Evolutionary conservation across 2,797 vertebrate species (phyloP).

Genomic region (Sylvia borin): DNA sequence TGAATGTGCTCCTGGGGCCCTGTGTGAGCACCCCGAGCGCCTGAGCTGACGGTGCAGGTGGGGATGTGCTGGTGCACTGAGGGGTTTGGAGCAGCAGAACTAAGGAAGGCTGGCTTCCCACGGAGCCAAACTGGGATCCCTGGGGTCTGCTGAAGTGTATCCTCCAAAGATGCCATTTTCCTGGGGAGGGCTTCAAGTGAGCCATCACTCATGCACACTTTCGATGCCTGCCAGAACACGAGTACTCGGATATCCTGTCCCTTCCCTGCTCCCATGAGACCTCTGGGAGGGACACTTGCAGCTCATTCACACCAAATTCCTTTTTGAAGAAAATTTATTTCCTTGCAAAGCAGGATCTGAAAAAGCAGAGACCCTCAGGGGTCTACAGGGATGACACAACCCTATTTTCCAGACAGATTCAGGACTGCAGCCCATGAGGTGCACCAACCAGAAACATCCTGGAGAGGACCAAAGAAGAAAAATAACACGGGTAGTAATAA

Average conservation of each 20-base stretch:
- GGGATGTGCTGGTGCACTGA: not conserved
- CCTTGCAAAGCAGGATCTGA: not conserved
- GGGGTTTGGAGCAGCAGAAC: not conserved
- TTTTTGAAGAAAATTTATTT: not conserved
- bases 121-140: not conserved
- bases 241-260: fast-evolving
- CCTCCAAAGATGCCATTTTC: not conserved
- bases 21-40: fast-evolving
- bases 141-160: not conserved
- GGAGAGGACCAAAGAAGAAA: not conserved
- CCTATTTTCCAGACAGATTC: fast-evolving
- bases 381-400: no score
- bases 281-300: not conserved
- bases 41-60: not conserved
- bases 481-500: not conserved
- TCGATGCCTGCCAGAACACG: fast-evolving
- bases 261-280: not conserved
- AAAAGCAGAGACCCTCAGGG: not conserved
- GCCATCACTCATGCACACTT: not conserved
- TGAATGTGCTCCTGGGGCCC: fast-evolving
- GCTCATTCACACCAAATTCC: not conserved
- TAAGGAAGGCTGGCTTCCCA: not conserved
- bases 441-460: not conserved
- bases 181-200: not conserved
- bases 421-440: not conserved